These are phyloP conservation scores for rat (Rattus norvegicus) DNA, from an alignment of 2,113 vertebrate species.

Conservation along the genomic window DNA sequence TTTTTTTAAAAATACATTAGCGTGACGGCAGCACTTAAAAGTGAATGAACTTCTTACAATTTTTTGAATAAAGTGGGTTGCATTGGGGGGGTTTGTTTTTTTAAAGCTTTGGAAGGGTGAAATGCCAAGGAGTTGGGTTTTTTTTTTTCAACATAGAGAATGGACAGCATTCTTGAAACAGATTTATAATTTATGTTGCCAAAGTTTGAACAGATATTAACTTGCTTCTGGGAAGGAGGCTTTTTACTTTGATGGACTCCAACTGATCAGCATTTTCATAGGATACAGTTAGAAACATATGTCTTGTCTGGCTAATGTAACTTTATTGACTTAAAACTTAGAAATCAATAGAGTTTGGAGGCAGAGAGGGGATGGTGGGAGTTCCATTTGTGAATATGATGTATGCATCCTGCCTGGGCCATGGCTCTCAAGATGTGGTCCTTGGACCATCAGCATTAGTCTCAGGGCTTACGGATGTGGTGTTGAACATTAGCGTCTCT, in stretches of 20 bases:
- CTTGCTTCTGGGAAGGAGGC: conserved; percentile 56
- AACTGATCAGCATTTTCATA: conserved; percentile 24
- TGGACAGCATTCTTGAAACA: conserved; percentile 42
- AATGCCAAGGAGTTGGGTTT: background rate
- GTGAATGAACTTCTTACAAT: conserved; percentile 11
- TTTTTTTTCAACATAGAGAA: conserved; percentile 46
- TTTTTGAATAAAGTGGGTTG: conserved; percentile 52
- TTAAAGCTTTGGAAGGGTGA: conserved; percentile 56
- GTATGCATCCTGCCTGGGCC: background rate
- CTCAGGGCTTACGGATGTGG: background rate
- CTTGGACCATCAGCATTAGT: background rate
- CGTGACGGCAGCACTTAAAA: conserved; percentile 54
- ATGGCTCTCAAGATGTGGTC: background rate
- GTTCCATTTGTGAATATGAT: background rate
- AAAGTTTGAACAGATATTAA: conserved; percentile 60
- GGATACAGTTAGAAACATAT: background rate
- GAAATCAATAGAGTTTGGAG: conserved; percentile 42
- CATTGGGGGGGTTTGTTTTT: conserved; percentile 28
- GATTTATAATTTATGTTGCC: conserved; percentile 62
- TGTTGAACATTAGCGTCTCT: background rate
- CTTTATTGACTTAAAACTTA: conserved; percentile 50
- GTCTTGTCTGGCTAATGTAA: conserved; percentile 33
- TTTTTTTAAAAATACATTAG: conserved; percentile 65
- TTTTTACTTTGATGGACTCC: conserved; percentile 40
- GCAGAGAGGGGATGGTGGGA: background rate